Evolutionary conservation across 2,797 vertebrate species (phyloP).

Genomic region (Microctenopoma lineatum): DNA sequence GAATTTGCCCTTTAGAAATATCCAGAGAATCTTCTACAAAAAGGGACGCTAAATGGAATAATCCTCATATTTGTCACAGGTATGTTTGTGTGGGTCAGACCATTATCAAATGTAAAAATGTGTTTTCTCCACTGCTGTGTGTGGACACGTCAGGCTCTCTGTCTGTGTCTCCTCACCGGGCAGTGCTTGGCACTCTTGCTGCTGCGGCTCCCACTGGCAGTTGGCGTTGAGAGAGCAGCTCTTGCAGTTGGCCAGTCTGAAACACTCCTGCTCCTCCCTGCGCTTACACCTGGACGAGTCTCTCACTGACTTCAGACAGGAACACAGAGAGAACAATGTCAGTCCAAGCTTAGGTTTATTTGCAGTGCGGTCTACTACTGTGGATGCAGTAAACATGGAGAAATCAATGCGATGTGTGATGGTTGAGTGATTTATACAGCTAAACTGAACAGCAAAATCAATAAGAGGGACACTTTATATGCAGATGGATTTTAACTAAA

Average conservation of each 20-base stretch:
- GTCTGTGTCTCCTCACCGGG: slow-evolving; percentile 84
- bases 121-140: too few species aligned
- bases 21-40: not conserved
- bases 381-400: slow-evolving; percentile 22
- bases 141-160: not conserved
- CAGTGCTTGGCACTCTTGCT: slow-evolving; percentile 93
- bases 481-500: slow-evolving; percentile 19
- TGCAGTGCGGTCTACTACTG: not conserved
- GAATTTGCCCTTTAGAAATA: not conserved
- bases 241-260: slow-evolving; percentile 92
- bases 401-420: slow-evolving; percentile 24
- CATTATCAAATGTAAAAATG: not conserved
- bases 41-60: not conserved
- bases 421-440: slow-evolving; percentile 16
- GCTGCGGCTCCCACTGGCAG: slow-evolving; percentile 94
- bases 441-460: slow-evolving; percentile 27
- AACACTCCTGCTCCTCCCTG: slow-evolving; percentile 94
- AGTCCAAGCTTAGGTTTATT: slow-evolving; percentile 4
- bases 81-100: not conserved
- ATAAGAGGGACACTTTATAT: not conserved
- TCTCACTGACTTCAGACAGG: slow-evolving; percentile 85
- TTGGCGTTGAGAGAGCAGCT: slow-evolving; percentile 92
- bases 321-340: slow-evolving; percentile 12
- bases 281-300: slow-evolving; percentile 91
- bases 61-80: not conserved